Percentiles rank a stretch among this genome's conserved stretches.
Conservation (phyloP, 1,140 invertebrate species). For the Sycophila sp. region DNA sequence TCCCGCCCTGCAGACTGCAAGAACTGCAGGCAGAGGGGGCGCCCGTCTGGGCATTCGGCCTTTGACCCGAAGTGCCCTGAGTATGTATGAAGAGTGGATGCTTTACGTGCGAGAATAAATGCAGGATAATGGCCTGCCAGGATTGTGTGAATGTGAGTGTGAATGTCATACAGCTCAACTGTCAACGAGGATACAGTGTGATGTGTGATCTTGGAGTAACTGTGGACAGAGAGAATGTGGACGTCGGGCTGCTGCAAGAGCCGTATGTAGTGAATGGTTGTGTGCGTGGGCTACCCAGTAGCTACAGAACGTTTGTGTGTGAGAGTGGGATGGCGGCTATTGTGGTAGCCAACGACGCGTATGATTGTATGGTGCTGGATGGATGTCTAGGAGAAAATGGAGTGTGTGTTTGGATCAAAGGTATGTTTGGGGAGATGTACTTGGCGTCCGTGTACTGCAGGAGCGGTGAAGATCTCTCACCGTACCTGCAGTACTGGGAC, state of each 20-base stretch:
- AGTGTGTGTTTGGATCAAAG: neutral
- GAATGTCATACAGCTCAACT: too few species aligned
- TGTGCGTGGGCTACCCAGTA: slow-evolving; percentile 1
- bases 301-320: neutral
- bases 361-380: neutral
- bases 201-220: neutral
- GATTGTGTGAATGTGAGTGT: too few species aligned
- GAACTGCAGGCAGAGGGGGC: neutral
- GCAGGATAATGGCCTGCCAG: too few species aligned
- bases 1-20: too few species aligned
- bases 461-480: neutral
- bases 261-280: neutral
- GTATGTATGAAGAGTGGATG: too few species aligned
- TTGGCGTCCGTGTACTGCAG: neutral
- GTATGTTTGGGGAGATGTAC: neutral
- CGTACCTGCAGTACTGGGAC: too few species aligned
- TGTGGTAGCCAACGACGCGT: neutral
- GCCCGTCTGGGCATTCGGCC: too few species aligned
- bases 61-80: too few species aligned
- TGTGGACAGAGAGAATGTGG: neutral
- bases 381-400: neutral
- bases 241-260: neutral
- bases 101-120: too few species aligned
- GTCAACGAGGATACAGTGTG: too few species aligned
- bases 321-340: neutral